Evolutionary conservation across 2,113 vertebrate genomes (phyloP).

Genomic region (Tragulus kanchil): DNA sequence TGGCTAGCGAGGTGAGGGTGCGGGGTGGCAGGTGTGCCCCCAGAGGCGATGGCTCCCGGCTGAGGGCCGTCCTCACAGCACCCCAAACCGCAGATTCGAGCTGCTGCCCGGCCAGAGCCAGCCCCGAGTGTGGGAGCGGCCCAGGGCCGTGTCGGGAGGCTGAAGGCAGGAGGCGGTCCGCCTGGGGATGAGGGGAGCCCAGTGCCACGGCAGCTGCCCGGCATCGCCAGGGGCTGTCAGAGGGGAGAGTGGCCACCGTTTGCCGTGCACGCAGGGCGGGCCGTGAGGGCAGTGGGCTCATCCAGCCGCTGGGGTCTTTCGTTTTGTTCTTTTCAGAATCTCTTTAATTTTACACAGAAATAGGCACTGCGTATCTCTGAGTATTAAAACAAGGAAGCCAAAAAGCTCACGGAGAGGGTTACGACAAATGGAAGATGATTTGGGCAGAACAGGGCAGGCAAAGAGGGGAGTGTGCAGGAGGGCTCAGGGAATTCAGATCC

Average conservation of each 20-base stretch:
- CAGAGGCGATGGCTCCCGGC: background rate
- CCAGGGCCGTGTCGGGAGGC: background rate
- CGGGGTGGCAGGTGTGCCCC: background rate
- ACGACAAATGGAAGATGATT: background rate
- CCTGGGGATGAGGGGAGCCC: background rate
- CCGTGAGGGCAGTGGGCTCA: background rate
- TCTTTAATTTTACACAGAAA: background rate
- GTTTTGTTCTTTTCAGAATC: conserved; percentile 6
- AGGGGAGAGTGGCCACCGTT: background rate
- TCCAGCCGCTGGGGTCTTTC: background rate
- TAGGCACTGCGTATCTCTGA: background rate
- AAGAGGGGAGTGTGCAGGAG: background rate
- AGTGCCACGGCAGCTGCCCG: fast-evolving
- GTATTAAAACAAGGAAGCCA: background rate
- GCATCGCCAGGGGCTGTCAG: background rate
- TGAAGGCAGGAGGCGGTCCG: background rate
- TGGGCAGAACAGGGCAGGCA: background rate
- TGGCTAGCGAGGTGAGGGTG: background rate
- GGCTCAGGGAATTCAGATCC: background rate
- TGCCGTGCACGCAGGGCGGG: background rate
- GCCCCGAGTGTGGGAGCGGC: background rate
- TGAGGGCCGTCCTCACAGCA: background rate
- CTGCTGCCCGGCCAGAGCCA: background rate
- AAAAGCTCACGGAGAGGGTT: background rate
- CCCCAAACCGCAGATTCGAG: too few relatives aligned